Conservation (phyloP, 2,113 vertebrate species). For the Pica pica region DNA sequence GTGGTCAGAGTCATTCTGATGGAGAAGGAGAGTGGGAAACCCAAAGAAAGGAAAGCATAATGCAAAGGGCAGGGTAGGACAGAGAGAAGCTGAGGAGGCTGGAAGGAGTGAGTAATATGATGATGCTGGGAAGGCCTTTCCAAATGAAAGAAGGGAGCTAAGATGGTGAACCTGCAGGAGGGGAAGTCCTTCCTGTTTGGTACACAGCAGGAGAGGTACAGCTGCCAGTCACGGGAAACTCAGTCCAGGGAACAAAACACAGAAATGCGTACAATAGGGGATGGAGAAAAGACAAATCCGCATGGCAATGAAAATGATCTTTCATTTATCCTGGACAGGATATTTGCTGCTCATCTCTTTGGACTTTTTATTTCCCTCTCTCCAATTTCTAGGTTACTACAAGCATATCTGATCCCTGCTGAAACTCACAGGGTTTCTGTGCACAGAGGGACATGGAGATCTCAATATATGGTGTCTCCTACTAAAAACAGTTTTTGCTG, state of each 20-base stretch:
- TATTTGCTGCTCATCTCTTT: not conserved
- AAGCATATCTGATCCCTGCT: not conserved
- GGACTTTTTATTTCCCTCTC: not conserved
- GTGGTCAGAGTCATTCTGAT: not conserved
- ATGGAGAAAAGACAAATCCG: not conserved
- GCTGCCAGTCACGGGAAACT: not conserved
- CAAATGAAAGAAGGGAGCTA: not conserved
- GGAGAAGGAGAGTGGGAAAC: not conserved
- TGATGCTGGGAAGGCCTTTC: not conserved
- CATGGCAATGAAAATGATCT: not conserved
- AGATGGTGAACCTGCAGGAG: not conserved
- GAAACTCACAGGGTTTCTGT: not conserved
- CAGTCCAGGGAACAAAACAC: not conserved
- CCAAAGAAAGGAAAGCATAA: not conserved
- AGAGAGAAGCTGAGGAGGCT: not conserved
- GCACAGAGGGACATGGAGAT: not conserved
- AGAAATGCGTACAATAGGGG: not conserved
- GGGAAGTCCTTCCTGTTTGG: not conserved
- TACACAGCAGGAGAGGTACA: not conserved
- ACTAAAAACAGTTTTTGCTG: not conserved
- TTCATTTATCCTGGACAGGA: not conserved
- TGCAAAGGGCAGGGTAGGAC: not conserved
- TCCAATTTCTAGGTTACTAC: not conserved
- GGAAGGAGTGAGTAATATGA: not conserved
- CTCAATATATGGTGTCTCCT: not conserved